Evolutionary conservation across 2,888 invertebrate species (phyloP).

Genomic region (Pilophorus perplexus): DNA sequence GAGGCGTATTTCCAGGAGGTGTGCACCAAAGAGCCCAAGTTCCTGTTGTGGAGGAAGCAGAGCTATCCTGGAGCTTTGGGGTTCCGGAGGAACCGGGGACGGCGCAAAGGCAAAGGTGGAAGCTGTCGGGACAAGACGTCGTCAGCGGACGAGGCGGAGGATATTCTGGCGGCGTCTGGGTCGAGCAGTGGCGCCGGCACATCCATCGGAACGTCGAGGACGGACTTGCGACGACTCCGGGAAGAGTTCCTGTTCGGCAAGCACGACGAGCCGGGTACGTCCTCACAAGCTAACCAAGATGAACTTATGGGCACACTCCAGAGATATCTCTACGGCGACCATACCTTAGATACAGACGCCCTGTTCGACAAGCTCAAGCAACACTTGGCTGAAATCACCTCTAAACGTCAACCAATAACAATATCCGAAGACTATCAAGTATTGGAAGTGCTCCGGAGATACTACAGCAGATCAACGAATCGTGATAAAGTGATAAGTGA

Average conservation of each 20-base stretch:
- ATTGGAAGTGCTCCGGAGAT: constrained; percentile 65
- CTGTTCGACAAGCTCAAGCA: constrained; percentile 63
- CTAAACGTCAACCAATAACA: constrained; percentile 50
- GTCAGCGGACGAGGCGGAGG: constrained; percentile 65
- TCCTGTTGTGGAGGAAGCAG: constrained; percentile 77
- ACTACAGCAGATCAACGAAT: constrained; percentile 64
- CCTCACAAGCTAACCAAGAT: constrained; percentile 52
- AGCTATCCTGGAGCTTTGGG: constrained; percentile 73
- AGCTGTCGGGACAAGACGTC: constrained; percentile 63
- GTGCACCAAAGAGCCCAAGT: constrained; percentile 73
- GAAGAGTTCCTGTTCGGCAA: constrained; percentile 63
- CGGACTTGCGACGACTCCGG: constrained; percentile 67
- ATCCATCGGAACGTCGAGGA: constrained; percentile 62
- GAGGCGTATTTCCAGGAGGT: constrained; percentile 82
- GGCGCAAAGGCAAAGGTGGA: constrained; percentile 61
- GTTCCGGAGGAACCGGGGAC: constrained; percentile 55
- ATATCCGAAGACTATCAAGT: constrained; percentile 61
- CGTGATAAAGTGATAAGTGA: constrained; percentile 70
- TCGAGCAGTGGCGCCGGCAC: constrained; percentile 50
- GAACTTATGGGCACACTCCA: constrained; percentile 66
- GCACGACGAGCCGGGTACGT: constrained; percentile 50
- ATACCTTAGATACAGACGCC: constrained; percentile 60
- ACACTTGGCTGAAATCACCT: constrained; percentile 56
- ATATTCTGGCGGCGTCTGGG: constrained; percentile 54
- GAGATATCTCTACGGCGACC: constrained; percentile 58